Evolutionary conservation across 2,797 vertebrate genomes (phyloP).

Genomic region (Danio jaintianensis): DNA sequence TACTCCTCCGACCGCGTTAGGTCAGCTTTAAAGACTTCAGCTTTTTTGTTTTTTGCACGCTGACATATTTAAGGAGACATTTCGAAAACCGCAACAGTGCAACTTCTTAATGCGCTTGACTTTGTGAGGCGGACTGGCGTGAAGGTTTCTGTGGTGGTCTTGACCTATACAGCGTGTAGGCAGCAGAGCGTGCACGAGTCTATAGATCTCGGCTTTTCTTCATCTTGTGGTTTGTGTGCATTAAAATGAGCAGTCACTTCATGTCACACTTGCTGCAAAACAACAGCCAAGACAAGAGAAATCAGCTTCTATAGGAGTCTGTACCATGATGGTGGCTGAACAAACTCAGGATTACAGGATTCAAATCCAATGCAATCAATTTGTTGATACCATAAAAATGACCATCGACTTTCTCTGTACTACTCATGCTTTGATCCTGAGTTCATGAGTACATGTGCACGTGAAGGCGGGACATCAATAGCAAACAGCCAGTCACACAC

Average conservation of each 20-base stretch:
- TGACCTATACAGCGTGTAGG: slow-evolving; percentile 24
- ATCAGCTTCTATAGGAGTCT: not conserved
- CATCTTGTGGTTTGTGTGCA: slow-evolving; percentile 74
- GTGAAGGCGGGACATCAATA: no score
- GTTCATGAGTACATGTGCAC: no score
- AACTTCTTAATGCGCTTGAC: not conserved
- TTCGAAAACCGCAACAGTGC: slow-evolving; percentile 2
- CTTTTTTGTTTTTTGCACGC: not conserved
- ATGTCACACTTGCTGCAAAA: slow-evolving; percentile 77
- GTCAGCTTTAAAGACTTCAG: slow-evolving; percentile 29
- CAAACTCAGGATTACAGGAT: no score
- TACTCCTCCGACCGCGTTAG: not conserved
- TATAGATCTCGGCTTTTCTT: slow-evolving; percentile 64
- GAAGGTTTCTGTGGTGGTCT: not conserved
- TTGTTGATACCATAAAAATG: no score
- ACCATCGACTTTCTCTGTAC: no score
- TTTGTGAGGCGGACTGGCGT: not conserved
- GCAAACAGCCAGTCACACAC: no score
- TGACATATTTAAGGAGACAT: slow-evolving; percentile 2
- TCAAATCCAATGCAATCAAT: no score
- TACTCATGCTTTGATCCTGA: no score
- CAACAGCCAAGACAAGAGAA: slow-evolving; percentile 62
- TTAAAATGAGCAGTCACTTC: slow-evolving; percentile 64
- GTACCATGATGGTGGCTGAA: no score
- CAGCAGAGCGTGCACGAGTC: slow-evolving; percentile 66